Conservation (phyloP, 2,797 vertebrate genomes). For the Pantherophis alleghaniensis region DNA sequence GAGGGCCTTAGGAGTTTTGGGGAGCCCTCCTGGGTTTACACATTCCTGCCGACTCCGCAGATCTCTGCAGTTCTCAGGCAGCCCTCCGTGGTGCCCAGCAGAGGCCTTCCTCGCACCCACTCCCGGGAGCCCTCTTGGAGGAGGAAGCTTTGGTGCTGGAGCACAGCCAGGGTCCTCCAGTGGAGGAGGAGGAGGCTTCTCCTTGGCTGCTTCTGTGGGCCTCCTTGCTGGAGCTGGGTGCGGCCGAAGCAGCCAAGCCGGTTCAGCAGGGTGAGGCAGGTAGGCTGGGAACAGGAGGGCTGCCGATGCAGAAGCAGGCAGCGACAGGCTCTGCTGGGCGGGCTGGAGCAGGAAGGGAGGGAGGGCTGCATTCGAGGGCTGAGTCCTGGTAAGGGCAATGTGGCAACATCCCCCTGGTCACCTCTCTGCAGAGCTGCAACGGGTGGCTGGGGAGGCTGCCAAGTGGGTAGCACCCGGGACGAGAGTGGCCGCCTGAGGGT, state of each 20-base stretch:
- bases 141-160: neutral
- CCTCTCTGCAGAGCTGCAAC: neutral
- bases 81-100: neutral
- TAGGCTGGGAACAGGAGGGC: slow-evolving; percentile 58
- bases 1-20: neutral
- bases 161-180: too few relatives aligned
- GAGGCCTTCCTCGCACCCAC: neutral
- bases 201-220: neutral
- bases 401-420: neutral
- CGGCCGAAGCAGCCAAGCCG: slow-evolving; percentile 63
- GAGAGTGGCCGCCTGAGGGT: neutral
- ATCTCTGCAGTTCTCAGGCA: neutral
- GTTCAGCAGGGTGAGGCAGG: slow-evolving; percentile 55
- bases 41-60: rapidly evolving
- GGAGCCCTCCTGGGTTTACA: neutral
- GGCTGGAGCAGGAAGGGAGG: slow-evolving; percentile 38
- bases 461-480: neutral
- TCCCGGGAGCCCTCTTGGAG: neutral
- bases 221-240: slow-evolving; percentile 47
- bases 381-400: neutral
- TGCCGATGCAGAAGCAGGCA: slow-evolving; percentile 39
- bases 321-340: slow-evolving; percentile 59
- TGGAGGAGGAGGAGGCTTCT: neutral
- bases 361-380: slow-evolving; percentile 7
- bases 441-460: neutral